Base-by-base conservation (phyloP, 2,888 invertebrate genomes). In the Trichacis sp. region DNA sequence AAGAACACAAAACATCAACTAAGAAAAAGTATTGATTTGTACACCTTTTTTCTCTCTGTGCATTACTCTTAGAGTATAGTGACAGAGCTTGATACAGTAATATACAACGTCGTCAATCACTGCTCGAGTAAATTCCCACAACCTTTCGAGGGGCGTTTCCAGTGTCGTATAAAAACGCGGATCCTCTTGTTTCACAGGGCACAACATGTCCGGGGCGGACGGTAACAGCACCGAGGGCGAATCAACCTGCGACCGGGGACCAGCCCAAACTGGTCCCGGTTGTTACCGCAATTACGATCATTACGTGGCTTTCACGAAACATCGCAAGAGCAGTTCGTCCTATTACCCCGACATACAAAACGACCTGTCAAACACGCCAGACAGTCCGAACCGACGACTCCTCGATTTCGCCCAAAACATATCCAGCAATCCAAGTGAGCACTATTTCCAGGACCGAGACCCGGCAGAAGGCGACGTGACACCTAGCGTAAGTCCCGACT, bases 181-280 rank as follows among this genome's bases (percentile, higher is more conserved):
- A n/a, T 29, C 29, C 29, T 59, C 57, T 62, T 61, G 68, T 66
- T 64, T 70, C 70, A 9, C 90, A 94, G 95, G 94, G 89, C 94
- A 95, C 90, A 94, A 94, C 89, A 88, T 94, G 89, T 93, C 94
- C 85, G 93, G 94, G 87, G 92, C 89, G 83, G 94, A 94, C 86
- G 93, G 92, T 79, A 93, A 92, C 88, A 94, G 94, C 85, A 89
- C 92, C 78, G 92, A 92, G 79, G 90, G 89, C 75, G 90, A 89
- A 73, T 87, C 88, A 62, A 85, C 85, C 52, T 85, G 85, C 63
- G 86, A 85, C 66, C 87, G 88, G 56, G 92, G 92, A 83, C 89
- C 89, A 68, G 89, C 90, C 71, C 92, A 92, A 80, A 91, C 91
- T 72, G 91, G 89, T 70, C 89, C 90, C 69, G 92, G 92, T 78